Evolutionary conservation across 2,888 invertebrate species (phyloP).

Genomic region (Agrochola macilenta): DNA sequence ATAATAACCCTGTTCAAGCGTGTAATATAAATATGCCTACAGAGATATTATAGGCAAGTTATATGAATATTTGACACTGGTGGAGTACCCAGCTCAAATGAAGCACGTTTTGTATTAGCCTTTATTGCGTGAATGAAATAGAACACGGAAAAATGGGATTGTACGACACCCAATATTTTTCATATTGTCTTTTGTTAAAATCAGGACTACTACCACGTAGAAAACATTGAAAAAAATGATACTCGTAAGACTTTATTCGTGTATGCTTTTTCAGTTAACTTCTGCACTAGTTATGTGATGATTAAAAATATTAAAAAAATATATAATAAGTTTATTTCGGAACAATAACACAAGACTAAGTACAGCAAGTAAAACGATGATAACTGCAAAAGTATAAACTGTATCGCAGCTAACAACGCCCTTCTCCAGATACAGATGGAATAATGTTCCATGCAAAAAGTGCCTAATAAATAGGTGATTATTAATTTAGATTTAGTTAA

Average conservation of each 20-base stretch:
- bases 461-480: too few relatives aligned
- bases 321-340: too few relatives aligned
- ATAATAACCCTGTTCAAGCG: constrained; percentile 14
- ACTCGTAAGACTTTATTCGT: not conserved
- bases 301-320: too few relatives aligned
- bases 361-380: too few relatives aligned
- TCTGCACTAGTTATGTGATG: not conserved
- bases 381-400: too few relatives aligned
- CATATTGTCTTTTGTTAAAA: not conserved
- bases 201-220: too few relatives aligned
- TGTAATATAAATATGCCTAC: constrained; percentile 31
- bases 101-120: constrained; percentile 66
- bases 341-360: too few relatives aligned
- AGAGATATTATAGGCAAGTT: constrained; percentile 31
- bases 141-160: constrained; percentile 46
- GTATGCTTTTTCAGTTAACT: not conserved
- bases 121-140: constrained; percentile 56
- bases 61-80: constrained; percentile 52
- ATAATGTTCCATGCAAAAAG: too few relatives aligned
- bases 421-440: too few relatives aligned
- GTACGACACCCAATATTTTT: constrained; percentile 21
- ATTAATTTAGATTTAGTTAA: too few relatives aligned
- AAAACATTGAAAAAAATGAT: not conserved
- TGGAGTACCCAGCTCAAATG: constrained; percentile 51
- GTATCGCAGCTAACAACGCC: too few relatives aligned